Conservation (phyloP, 2,113 vertebrate species). For the Prunella himalayana region DNA sequence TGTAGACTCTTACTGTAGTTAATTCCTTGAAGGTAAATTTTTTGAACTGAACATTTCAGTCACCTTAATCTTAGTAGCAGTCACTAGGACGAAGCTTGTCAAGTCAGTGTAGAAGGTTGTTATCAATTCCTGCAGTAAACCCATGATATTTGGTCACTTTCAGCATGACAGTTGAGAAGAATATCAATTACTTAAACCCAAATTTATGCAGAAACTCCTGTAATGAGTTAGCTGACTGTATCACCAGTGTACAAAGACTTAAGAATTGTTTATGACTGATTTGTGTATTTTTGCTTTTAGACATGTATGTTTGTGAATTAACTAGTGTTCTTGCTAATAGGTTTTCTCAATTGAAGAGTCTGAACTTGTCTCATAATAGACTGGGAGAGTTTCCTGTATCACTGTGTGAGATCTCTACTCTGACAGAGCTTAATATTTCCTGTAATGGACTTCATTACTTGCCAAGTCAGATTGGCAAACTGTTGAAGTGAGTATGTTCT, state of each 20-base stretch:
- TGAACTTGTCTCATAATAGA: conserved; percentile 94
- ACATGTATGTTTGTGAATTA: not conserved
- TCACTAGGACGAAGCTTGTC: not conserved
- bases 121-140: not conserved
- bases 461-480: conserved; percentile 81
- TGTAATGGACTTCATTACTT: conserved; percentile 85
- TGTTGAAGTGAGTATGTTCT: conserved; percentile 81
- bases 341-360: conserved; percentile 92
- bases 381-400: conserved; percentile 87
- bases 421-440: conserved; percentile 91
- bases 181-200: not conserved
- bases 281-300: not conserved
- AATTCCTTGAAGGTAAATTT: not conserved
- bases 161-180: not conserved
- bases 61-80: not conserved
- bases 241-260: not conserved
- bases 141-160: not conserved
- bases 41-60: not conserved
- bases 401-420: conserved; percentile 86
- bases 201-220: not conserved
- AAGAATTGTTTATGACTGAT: not conserved
- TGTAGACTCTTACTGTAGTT: not conserved
- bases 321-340: conserved; percentile 68
- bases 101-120: not conserved
- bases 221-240: not conserved